Conservation (phyloP, 2,113 vertebrate genomes). For the Neogobius melanostomus region DNA sequence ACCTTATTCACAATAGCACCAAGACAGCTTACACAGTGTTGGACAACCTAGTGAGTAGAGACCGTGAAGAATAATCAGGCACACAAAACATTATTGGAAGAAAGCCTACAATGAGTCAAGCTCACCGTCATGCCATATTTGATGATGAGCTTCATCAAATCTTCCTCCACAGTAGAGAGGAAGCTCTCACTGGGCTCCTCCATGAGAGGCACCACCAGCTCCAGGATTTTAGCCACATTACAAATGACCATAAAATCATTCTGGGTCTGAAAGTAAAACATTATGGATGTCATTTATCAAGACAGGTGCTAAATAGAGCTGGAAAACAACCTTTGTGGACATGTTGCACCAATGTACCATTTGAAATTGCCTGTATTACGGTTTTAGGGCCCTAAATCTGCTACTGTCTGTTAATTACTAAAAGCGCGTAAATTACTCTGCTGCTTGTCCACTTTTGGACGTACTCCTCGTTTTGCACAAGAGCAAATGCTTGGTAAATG, state of each 20-base stretch:
- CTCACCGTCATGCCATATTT: slow-evolving; percentile 98
- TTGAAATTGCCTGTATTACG: too few relatives aligned
- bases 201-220: slow-evolving; percentile 93
- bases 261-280: slow-evolving; percentile 80
- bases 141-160: slow-evolving; percentile 98
- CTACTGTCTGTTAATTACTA: too few relatives aligned
- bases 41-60: slow-evolving; percentile 85
- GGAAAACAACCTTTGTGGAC: too few relatives aligned
- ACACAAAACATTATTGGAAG: background rate
- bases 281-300: too few relatives aligned
- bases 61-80: background rate
- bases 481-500: too few relatives aligned
- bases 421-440: too few relatives aligned
- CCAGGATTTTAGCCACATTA: slow-evolving; percentile 97
- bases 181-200: slow-evolving; percentile 96
- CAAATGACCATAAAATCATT: slow-evolving; percentile 99
- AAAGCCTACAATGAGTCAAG: background rate
- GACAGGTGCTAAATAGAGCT: too few relatives aligned
- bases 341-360: too few relatives aligned
- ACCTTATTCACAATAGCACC: slow-evolving; percentile 96
- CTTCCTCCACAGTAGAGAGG: slow-evolving; percentile 95
- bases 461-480: too few relatives aligned
- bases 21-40: slow-evolving; percentile 96
- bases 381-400: too few relatives aligned
- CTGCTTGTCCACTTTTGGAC: too few relatives aligned